Conservation (phyloP, 2,797 vertebrate genomes). For the Sebastes minor region DNA sequence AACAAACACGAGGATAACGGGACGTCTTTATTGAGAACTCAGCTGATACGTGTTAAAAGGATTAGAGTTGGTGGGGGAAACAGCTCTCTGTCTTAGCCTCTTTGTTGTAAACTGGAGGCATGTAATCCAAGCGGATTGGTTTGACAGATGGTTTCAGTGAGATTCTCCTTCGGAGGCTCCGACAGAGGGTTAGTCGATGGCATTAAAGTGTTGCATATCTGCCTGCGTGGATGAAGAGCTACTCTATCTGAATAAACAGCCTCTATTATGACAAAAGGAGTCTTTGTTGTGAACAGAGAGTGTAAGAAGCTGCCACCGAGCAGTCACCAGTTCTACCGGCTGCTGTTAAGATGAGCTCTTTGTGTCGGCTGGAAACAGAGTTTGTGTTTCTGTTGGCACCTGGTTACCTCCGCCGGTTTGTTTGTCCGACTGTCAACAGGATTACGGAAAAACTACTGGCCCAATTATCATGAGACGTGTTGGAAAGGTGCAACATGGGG, state of each 20-base stretch:
- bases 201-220: neutral
- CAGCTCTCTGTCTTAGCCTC: conserved; percentile 24
- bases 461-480: too few relatives aligned
- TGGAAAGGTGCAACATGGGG: too few relatives aligned
- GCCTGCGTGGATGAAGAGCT: conserved; percentile 1
- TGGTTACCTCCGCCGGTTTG: too few relatives aligned
- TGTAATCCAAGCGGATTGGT: conserved; percentile 49
- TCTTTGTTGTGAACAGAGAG: neutral
- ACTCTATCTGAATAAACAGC: conserved; percentile 13
- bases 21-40: neutral
- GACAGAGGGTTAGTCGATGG: conserved; percentile 17
- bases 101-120: conserved; percentile 18
- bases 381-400: neutral
- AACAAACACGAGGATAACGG: neutral
- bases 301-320: neutral
- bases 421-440: too few relatives aligned
- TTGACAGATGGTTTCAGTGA: conserved; percentile 48
- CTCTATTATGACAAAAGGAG: neutral
- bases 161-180: conserved; percentile 15
- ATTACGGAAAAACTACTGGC: too few relatives aligned
- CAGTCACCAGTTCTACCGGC: too few relatives aligned
- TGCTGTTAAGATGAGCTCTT: too few relatives aligned
- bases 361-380: neutral
- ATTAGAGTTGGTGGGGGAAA: conserved; percentile 19
- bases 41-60: conserved; percentile 22